phyloP scores from a whole-genome alignment of 2,797 vertebrate species.

The Cryptoblepharus egeriae region DNA sequence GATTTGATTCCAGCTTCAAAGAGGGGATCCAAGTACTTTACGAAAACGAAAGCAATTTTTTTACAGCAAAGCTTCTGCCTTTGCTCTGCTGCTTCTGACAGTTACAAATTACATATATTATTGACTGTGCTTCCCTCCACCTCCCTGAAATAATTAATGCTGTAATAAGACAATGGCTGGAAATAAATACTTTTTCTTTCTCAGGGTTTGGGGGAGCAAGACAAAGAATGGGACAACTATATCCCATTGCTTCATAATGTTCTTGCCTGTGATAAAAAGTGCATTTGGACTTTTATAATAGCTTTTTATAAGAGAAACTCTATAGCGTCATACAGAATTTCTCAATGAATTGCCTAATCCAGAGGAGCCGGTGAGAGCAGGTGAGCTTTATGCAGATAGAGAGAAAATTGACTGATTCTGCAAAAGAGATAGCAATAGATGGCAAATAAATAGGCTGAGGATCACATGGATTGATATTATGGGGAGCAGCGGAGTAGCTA shows the following conservation, averaged over 20 bases:
- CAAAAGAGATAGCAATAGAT: no score
- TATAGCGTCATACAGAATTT: no score
- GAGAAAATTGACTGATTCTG: no score
- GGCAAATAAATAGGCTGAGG: background rate
- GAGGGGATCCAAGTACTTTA: slow-evolving; percentile 59
- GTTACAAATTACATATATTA: slow-evolving; percentile 71
- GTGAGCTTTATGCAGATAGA: background rate
- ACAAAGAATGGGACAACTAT: background rate
- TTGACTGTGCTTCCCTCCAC: slow-evolving; percentile 49
- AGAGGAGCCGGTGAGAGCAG: background rate
- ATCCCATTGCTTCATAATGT: background rate
- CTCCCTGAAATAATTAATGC: slow-evolving; percentile 25
- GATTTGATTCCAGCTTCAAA: slow-evolving; percentile 61
- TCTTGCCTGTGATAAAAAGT: background rate
- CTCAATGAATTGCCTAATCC: background rate
- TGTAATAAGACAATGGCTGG: slow-evolving; percentile 18
- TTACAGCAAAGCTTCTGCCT: slow-evolving; percentile 42
- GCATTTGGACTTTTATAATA: background rate
- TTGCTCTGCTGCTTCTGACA: slow-evolving; percentile 58
- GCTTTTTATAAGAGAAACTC: no score
- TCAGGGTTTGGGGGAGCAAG: slow-evolving; percentile 30
- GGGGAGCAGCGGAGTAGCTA: background rate
- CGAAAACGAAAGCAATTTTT: slow-evolving; percentile 63
- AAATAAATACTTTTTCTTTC: slow-evolving; percentile 28
- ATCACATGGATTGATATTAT: background rate